Conservation (phyloP, 2,113 vertebrate species). For the Sprattus sprattus region DNA sequence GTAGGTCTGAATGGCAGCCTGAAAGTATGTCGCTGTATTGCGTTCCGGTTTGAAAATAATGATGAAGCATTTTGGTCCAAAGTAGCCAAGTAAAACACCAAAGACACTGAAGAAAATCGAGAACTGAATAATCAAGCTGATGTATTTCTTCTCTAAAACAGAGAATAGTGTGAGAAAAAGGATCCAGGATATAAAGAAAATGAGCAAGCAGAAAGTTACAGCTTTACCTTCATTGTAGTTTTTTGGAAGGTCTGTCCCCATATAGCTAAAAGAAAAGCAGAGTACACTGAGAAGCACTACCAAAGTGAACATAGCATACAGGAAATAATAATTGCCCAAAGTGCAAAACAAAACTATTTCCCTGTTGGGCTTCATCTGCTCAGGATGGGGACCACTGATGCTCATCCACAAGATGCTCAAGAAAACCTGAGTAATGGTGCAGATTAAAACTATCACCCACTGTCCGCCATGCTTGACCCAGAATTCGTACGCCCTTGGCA, state of each 20-base stretch:
- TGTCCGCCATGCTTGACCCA: slow-evolving; percentile 65
- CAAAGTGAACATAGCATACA: slow-evolving; percentile 11
- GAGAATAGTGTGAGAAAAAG: slow-evolving; percentile 46
- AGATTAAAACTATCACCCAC: slow-evolving; percentile 49
- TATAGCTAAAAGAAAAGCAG: slow-evolving; percentile 70
- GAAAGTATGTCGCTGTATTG: slow-evolving; percentile 69
- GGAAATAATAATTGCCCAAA: neutral
- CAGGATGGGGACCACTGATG: slow-evolving; percentile 50
- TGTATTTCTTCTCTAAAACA: slow-evolving; percentile 50
- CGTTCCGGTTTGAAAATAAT: slow-evolving; percentile 63
- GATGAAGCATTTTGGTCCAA: slow-evolving; percentile 67
- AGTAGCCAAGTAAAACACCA: slow-evolving; percentile 62
- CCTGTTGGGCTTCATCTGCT: neutral
- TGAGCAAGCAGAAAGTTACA: slow-evolving; percentile 70
- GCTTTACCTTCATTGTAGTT: slow-evolving; percentile 75
- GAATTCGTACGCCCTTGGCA: slow-evolving; percentile 55
- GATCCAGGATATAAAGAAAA: slow-evolving; percentile 64
- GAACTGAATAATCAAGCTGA: slow-evolving; percentile 15
- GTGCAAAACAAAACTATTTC: slow-evolving; percentile 61
- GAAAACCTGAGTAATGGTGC: slow-evolving; percentile 43
- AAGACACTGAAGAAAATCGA: slow-evolving; percentile 45
- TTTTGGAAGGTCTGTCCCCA: slow-evolving; percentile 73
- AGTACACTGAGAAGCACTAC: slow-evolving; percentile 50
- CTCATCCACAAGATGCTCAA: slow-evolving; percentile 49
- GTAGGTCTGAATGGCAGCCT: slow-evolving; percentile 71